Evolutionary conservation across 2,888 invertebrate species (phyloP).

Genomic region (Clivina fossor): DNA sequence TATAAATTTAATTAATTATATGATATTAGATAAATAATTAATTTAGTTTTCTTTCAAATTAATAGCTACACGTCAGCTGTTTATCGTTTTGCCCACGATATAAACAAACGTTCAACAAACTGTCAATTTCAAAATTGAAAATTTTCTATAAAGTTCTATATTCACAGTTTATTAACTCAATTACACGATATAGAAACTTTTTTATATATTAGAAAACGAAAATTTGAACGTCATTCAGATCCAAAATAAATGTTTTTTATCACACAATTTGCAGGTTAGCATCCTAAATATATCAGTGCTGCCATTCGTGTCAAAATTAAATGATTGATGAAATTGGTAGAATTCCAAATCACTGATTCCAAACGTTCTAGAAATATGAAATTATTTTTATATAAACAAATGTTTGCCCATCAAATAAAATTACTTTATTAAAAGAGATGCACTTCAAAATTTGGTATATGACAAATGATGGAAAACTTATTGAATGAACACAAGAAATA

Average conservation of each 20-base stretch:
- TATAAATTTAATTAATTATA: constrained; percentile 9
- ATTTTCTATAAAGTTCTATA: too few relatives aligned
- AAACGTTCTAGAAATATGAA: too few relatives aligned
- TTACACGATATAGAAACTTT: too few relatives aligned
- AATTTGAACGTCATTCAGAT: constrained; percentile 23
- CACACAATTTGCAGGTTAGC: constrained; percentile 21
- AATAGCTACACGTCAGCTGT: constrained; percentile 29
- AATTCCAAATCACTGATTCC: too few relatives aligned
- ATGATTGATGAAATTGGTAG: too few relatives aligned
- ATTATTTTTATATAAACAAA: too few relatives aligned
- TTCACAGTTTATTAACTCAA: constrained; percentile 5
- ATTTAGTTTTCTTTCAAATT: constrained; percentile 17
- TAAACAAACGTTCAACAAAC: constrained; percentile 12
- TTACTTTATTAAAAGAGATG: too few relatives aligned
- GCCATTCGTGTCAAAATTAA: too few relatives aligned
- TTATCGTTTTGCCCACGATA: constrained; percentile 12
- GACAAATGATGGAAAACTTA: too few relatives aligned
- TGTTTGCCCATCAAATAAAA: too few relatives aligned
- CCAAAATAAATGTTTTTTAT: constrained; percentile 20
- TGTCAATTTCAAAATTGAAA: constrained; percentile 1
- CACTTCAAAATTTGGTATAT: too few relatives aligned
- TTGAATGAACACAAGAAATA: too few relatives aligned
- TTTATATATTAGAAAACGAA: constrained; percentile 11
- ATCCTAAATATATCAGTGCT: background rate
- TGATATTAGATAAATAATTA: constrained; percentile 5